Evolutionary conservation across 2,113 vertebrate genomes (phyloP), one percentile per base, ranked within the genome.

Genomic region (Lamprotornis superbus): DNA sequence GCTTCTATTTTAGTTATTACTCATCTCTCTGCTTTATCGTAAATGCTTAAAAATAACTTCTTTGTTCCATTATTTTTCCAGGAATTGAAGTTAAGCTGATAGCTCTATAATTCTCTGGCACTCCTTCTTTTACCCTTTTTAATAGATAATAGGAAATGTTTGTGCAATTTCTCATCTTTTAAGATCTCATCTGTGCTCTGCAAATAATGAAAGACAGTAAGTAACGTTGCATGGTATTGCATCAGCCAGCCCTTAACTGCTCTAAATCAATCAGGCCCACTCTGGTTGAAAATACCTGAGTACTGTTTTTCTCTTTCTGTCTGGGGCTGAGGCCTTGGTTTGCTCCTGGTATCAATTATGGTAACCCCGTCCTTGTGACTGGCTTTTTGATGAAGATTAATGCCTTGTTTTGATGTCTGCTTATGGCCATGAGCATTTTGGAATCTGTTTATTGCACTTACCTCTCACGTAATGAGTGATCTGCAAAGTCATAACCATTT

Each of bases 301-400:
- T 68, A 69, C 2, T 67, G 7, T 79, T 94, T 75, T 42, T 67
- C 24, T 56, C 44, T 69, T 92, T 83, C 65, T 90, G 28, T 85
- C 40, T 16, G 53, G 91, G 65, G 49, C 65, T 79, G 70, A 76
- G 49, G 44, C 19, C 52, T 82, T 87, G 44, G 19, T 68, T 91
- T 87, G 49, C 56, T 80, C 57, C 90, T 94, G 92, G 56, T 90
- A 85, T 79, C 75, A 93, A 83, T 95, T 97, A 93, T 57, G 46
- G 57, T 75, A 95, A 85, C 33, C 23, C 5, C 12, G 77, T 89
- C 68, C 42, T 89, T 82, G 40, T 44, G 82, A 78, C 65, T 4
- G 4, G 11, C 23, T 84, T 76, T 84, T 71, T 87, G 71, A 89
- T 90, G 74, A 85, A 95, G 95, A 93, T 90, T 79, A 90, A 91